These are phyloP conservation scores for Lasaia peninsularis DNA, from an alignment of 1,140 invertebrate species.

Conservation along the genomic window DNA sequence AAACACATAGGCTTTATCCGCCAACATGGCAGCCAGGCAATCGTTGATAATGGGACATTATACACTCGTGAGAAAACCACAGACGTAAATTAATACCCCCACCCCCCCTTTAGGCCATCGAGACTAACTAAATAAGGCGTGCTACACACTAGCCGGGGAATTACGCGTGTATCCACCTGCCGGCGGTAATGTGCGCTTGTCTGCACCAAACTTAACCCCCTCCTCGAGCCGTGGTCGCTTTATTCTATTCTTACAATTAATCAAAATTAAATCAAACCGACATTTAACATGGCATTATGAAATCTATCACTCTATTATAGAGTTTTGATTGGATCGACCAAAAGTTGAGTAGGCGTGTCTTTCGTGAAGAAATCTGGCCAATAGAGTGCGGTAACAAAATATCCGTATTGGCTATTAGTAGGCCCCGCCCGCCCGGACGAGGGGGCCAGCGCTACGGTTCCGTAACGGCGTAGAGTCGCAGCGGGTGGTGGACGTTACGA, in stretches of 20 bases:
- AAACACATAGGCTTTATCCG: constrained; percentile 11
- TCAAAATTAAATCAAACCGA: constrained; percentile 67
- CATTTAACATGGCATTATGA: constrained; percentile 23
- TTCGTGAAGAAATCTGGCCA: constrained; percentile 74
- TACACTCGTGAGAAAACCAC: constrained; percentile 41
- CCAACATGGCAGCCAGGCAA: constrained; percentile 31
- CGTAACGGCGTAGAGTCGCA: constrained; percentile 34
- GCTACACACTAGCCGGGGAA: constrained; percentile 29
- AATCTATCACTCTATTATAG: constrained; percentile 29
- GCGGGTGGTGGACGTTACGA: constrained; percentile 23
- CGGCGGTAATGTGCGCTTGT: constrained; percentile 27
- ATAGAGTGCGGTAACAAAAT: constrained; percentile 78
- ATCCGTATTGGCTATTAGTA: constrained; percentile 77
- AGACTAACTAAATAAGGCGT: constrained; percentile 33
- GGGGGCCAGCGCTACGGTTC: constrained; percentile 20
- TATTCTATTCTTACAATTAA: constrained; percentile 72
- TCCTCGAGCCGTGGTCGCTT: constrained; percentile 30
- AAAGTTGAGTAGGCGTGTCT: constrained; percentile 55
- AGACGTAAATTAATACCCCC: constrained; percentile 36
- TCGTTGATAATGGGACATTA: constrained; percentile 48
- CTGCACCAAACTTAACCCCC: constrained; percentile 15
- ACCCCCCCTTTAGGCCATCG: constrained; percentile 25
- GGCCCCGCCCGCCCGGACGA: constrained; percentile 58
- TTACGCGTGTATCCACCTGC: constrained; percentile 36
- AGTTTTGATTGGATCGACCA: constrained; percentile 33